Evolutionary conservation across 2,797 vertebrate species (phyloP).

Genomic region (Toxotes lorentzi): DNA sequence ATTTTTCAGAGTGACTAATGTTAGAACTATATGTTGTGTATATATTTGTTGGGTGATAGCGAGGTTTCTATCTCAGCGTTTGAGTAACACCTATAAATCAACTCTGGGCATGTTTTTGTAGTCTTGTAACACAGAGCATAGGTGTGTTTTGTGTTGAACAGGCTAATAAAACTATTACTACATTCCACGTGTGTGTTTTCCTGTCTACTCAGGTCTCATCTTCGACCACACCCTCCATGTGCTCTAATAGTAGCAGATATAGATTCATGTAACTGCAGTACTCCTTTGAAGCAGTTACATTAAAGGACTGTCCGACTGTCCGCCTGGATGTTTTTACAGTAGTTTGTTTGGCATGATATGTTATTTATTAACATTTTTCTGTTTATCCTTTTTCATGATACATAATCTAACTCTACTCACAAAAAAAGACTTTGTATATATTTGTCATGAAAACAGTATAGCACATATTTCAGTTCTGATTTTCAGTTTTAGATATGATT

Average conservation of each 20-base stretch:
- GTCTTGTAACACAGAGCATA: slow-evolving; percentile 29
- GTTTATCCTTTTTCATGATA: neutral
- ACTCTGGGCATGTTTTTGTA: slow-evolving; percentile 62
- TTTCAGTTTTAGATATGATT: neutral
- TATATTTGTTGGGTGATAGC: slow-evolving; percentile 31
- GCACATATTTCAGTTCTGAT: neutral
- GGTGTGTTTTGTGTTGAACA: slow-evolving; percentile 69
- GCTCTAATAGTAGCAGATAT: slow-evolving; percentile 52
- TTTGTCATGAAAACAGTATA: neutral
- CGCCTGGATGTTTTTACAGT: neutral
- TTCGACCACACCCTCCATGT: slow-evolving; percentile 57
- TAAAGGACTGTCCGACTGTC: neutral
- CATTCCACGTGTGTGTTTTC: slow-evolving; percentile 75
- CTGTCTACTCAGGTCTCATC: slow-evolving; percentile 70
- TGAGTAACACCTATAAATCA: slow-evolving; percentile 65
- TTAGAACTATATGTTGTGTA: slow-evolving; percentile 30
- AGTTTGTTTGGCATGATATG: too few relatives aligned
- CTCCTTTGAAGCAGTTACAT: slow-evolving; percentile 10
- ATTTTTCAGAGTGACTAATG: slow-evolving; percentile 60
- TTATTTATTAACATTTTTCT: neutral
- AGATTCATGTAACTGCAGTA: slow-evolving; percentile 8
- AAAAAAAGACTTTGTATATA: neutral
- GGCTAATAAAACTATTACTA: slow-evolving; percentile 73
- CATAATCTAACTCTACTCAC: neutral
- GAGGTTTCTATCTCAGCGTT: slow-evolving; percentile 45